These are phyloP conservation scores for Ditula angustiorana DNA, from an alignment of 2,888 invertebrate genomes.

Conservation along the genomic window DNA sequence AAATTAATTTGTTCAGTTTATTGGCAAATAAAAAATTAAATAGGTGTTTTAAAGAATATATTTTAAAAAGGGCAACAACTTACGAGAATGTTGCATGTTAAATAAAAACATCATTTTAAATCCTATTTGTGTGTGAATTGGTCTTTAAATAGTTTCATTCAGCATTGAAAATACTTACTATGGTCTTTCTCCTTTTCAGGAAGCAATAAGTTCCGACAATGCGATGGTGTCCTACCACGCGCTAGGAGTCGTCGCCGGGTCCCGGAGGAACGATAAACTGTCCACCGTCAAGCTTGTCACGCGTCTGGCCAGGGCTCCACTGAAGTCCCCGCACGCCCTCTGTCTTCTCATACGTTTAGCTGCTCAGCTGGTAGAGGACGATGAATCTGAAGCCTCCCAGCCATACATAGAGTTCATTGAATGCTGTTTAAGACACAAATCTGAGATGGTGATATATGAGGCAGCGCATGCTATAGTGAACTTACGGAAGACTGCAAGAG, in stretches of 20 bases:
- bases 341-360: constrained; percentile 98
- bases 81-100: no score
- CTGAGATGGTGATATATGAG: constrained; percentile 99
- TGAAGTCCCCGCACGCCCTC: constrained; percentile 98
- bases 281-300: constrained; percentile 98
- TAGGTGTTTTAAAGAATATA: no score
- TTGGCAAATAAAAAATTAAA: no score
- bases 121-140: no score
- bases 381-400: constrained; percentile 89
- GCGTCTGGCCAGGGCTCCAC: constrained; percentile 92
- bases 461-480: constrained; percentile 99
- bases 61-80: no score
- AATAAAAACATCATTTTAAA: no score
- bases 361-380: constrained; percentile 97
- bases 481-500: constrained; percentile 92
- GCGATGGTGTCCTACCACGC: constrained; percentile 99
- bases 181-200: constrained; percentile 65
- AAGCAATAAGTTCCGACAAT: constrained; percentile 82
- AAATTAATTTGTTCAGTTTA: no score
- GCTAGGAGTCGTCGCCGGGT: constrained; percentile 97
- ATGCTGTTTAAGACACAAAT: constrained; percentile 97
- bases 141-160: no score
- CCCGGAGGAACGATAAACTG: constrained; percentile 96
- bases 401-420: constrained; percentile 96
- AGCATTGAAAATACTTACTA: no score